Base-by-base conservation (phyloP, 35 echinoderm and acorn worm species). In the Patiria miniata region DNA sequence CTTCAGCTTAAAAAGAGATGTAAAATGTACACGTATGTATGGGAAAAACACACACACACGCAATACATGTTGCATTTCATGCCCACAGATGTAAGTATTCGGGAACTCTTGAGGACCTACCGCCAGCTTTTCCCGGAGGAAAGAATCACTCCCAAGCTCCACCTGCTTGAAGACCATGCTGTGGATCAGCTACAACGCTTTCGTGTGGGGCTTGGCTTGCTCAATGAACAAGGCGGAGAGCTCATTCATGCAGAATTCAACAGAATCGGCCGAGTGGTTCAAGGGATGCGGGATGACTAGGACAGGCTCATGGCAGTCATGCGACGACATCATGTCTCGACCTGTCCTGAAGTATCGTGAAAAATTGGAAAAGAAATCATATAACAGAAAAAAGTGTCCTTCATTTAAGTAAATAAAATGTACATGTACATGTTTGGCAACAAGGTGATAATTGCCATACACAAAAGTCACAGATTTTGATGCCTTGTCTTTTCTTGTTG, bases 221-320 rank as follows among this genome's bases (percentile, higher is more conserved):
- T 78, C 12, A 78, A 78, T 38, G 73, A 78, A 30, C 73, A 78
- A 38, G 73, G 73, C 6, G 73, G 73, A 28, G 73, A 78, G 37
- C 73, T 33, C 16, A 28, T 78, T 78, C 77, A 78, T 16, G 6
- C 77, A 8, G 77, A 78, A 78, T 78, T 78, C 26, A 78, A 78
- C 36, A 30, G 77, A 30, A 78, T 78, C 73, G 54, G 54, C 54
- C n/a, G n/a, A n/a, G n/a, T n/a, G n/a, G n/a, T n/a, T n/a, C n/a
- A n/a, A n/a, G n/a, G n/a, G n/a, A n/a, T n/a, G n/a, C n/a, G n/a
- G n/a, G n/a, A n/a, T n/a, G n/a, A n/a, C n/a, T n/a, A n/a, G n/a
- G n/a, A n/a, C n/a, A n/a, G n/a, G n/a, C n/a, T n/a, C n/a, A n/a
- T n/a, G n/a, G n/a, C n/a, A n/a, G n/a, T n/a, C n/a, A n/a, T n/a